These are phyloP conservation scores for Metallyticus violacea DNA, from an alignment of 2,888 invertebrate species.

Conservation along the genomic window DNA sequence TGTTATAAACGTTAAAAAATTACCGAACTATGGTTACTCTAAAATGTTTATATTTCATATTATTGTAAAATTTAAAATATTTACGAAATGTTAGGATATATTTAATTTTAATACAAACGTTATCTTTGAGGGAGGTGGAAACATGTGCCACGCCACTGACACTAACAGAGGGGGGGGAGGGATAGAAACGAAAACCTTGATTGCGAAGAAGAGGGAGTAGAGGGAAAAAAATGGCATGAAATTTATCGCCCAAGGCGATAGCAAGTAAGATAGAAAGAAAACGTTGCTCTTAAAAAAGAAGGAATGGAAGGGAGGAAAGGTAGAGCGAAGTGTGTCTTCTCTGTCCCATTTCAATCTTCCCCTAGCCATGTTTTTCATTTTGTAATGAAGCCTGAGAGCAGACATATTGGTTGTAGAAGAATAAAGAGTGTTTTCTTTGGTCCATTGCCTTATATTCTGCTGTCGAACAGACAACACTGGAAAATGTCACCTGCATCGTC, in stretches of 20 bases:
- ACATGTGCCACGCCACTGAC: not conserved
- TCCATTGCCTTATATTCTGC: not conserved
- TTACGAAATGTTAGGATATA: no score
- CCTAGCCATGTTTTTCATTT: constrained; percentile 15
- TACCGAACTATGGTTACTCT: no score
- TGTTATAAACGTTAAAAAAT: no score
- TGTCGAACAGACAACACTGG: not conserved
- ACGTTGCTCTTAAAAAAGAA: constrained; percentile 19
- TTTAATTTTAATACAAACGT: no score
- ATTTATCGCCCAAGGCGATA: constrained; percentile 48
- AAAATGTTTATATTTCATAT: no score
- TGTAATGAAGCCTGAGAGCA: not conserved
- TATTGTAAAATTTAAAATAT: no score
- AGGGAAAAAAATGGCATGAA: constrained; percentile 46
- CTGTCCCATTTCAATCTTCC: constrained; percentile 6
- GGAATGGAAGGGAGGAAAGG: not conserved
- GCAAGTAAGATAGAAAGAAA: constrained; percentile 18
- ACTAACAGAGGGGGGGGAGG: not conserved
- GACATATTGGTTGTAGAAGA: constrained; percentile 5
- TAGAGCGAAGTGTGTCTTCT: constrained; percentile 1
- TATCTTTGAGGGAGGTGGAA: no score
- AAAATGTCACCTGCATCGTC: not conserved
- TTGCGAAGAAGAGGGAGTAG: constrained; percentile 19
- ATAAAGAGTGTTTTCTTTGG: not conserved
- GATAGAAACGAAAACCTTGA: constrained; percentile 15